Percentiles rank a stretch among this genome's conserved stretches.
These are phyloP conservation scores for Lycaena phlaeas DNA, from an alignment of 2,888 invertebrate species.

Conservation along the genomic window DNA sequence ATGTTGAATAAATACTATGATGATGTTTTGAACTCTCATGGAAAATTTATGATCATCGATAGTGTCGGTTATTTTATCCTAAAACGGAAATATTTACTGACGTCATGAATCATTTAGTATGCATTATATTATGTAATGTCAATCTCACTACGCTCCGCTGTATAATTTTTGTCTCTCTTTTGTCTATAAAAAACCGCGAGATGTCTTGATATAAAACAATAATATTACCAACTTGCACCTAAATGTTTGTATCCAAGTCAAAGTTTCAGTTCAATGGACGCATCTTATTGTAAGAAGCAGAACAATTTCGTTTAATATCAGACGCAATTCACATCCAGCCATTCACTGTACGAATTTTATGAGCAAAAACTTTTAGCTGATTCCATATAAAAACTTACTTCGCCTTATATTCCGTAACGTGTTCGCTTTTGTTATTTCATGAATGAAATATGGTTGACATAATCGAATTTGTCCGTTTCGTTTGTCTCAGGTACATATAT, in stretches of 20 bases:
- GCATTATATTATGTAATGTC: background rate
- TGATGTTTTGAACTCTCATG: too few relatives aligned
- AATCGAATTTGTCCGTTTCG: constrained; percentile 5
- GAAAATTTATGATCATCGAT: too few relatives aligned
- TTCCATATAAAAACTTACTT: constrained; percentile 9
- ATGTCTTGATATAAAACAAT: too few relatives aligned
- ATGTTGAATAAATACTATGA: too few relatives aligned
- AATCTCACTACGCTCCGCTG: too few relatives aligned
- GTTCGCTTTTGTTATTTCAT: background rate
- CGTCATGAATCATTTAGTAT: background rate
- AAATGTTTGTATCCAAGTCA: too few relatives aligned
- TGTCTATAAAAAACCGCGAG: too few relatives aligned
- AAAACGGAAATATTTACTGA: background rate
- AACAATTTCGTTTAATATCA: constrained; percentile 5
- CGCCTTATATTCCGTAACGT: background rate
- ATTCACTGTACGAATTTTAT: constrained; percentile 10
- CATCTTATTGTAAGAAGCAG: constrained; percentile 6
- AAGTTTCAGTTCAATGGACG: constrained; percentile 2
- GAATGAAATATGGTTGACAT: constrained; percentile 8
- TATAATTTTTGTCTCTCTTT: too few relatives aligned
- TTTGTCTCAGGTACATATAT: background rate
- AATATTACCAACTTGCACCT: too few relatives aligned
- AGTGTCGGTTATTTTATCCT: too few relatives aligned
- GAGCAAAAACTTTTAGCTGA: constrained; percentile 10
- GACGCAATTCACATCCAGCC: constrained; percentile 6